Evolutionary conservation across 2,888 invertebrate species (phyloP), one percentile per base, ranked within the genome.

Genomic region (Crossocerus cetratus): DNA sequence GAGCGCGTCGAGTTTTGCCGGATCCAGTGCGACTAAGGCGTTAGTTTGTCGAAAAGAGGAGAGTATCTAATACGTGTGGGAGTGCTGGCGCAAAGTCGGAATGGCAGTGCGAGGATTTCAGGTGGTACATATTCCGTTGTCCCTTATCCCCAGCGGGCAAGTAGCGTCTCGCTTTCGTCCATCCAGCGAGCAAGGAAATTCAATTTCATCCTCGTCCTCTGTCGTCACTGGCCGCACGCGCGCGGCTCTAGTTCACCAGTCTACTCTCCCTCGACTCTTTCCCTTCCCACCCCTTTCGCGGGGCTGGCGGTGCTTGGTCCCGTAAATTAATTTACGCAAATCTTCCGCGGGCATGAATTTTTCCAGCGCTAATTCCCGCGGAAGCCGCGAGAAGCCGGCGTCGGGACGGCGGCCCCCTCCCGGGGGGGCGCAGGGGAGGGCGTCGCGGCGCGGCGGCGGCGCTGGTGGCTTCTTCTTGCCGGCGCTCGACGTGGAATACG

Each of bases 241-340:
- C 11, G 8, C 32, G 8, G 11, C 32, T 4, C 32, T 32, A 32
- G 32, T 32, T 32, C 32, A 5, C 32, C 32, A 11, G n/a, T n/a
- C n/a, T n/a, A n/a, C n/a, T n/a, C n/a, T 5, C 11, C 32, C 32
- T 32, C 32, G 8, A 14, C 49, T 16, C 49, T 5, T 49, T 45
- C 45, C 14, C 45, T 45, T 5, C 45, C n/a, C 45, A 45, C 45
- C n/a, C 45, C n/a, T 45, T 45, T 16, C 49, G 14, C 56, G 45
- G 18, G 56, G 65, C 44, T 56, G 73, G 62, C 53, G 60, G 32
- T 69, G 61, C 74, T 73, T 75, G 66, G 69, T 70, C 72, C 65
- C 78, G 86, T 82, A 86, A 85, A 88, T 87, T 88, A 86, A 88
- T 87, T 86, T 86, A 86, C 86, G 83, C 84, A 86, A 87, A 88